These are phyloP conservation scores for Achroia grisella DNA, from an alignment of 1,140 invertebrate species.

Conservation along the genomic window DNA sequence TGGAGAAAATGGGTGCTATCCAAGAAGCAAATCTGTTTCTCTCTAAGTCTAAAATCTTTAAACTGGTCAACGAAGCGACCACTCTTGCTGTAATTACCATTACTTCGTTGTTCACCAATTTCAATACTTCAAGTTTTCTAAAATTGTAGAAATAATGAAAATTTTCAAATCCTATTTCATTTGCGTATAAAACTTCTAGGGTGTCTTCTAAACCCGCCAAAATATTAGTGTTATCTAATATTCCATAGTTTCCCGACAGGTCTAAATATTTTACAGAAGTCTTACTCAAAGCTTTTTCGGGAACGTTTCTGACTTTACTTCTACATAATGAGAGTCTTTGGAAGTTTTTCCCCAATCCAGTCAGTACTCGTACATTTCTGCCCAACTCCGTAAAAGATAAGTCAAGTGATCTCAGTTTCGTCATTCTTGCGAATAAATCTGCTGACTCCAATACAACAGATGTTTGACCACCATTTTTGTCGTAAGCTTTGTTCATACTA, in stretches of 20 bases:
- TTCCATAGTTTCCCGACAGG: slow-evolving; percentile 65
- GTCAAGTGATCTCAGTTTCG: slow-evolving; percentile 64
- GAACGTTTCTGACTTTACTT: slow-evolving; percentile 47
- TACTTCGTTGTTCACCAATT: slow-evolving; percentile 67
- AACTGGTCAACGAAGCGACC: slow-evolving; percentile 36
- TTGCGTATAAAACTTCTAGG: slow-evolving; percentile 66
- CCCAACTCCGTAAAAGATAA: slow-evolving; percentile 65
- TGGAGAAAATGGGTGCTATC: slow-evolving; percentile 49
- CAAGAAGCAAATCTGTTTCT: slow-evolving; percentile 71
- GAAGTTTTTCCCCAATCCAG: slow-evolving; percentile 41
- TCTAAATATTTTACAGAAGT: slow-evolving; percentile 67
- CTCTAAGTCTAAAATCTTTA: slow-evolving; percentile 69
- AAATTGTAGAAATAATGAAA: slow-evolving; percentile 49
- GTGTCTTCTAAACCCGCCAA: slow-evolving; percentile 54
- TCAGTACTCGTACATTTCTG: slow-evolving; percentile 17
- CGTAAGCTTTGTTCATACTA: slow-evolving; percentile 59
- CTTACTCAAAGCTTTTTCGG: slow-evolving; percentile 44
- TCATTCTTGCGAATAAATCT: slow-evolving; percentile 44
- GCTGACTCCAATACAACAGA: slow-evolving; percentile 18
- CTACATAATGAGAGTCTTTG: slow-evolving; percentile 71
- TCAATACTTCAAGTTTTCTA: slow-evolving; percentile 53
- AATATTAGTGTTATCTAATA: slow-evolving; percentile 17
- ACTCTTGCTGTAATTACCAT: slow-evolving; percentile 21
- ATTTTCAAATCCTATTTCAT: slow-evolving; percentile 46
- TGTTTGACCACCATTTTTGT: slow-evolving; percentile 29